Evolutionary conservation across 2,113 vertebrate species (phyloP), one percentile per base, ranked within the genome.

Genomic region (Tursiops truncatus): DNA sequence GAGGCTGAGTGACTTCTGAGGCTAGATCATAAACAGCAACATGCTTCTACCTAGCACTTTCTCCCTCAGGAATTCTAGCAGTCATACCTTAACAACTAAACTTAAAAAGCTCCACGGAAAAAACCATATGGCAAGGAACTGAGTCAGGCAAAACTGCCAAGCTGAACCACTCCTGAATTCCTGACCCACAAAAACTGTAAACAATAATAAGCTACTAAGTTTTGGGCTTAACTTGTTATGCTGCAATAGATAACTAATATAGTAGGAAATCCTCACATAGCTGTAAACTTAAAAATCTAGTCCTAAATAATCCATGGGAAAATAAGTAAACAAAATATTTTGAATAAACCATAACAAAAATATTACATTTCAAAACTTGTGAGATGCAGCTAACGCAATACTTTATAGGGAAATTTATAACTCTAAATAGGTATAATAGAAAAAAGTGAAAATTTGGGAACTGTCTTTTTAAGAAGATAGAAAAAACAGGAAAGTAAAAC

Each of bases 281-380:
- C 5, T 96, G 8, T 76, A 88, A 81, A 63, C 41, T 65, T 82
- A n/a, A 58, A 85, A 94, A 84, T 58, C 60, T 31, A 79, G 26
- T 53, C 47, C 41, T 68, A 90, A 83, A 84, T 88, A 89, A 82
- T 21, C 18, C 90, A 89, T 15, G 3, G 82, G 60, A 76, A 36
- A 92, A 79, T 81, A 89, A 67, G 47, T 90, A 84, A 74, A 89
- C 6, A 84, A 95, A 85, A 70, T 80, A 86, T 86, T 70, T 18
- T 67, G n/a, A 82, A 89, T 89, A 71, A 73, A 95, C 71, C 28
- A 17, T 76, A 83, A 90, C 73, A 91, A 71, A 94, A 85, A 85
- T 47, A 80, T 41, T 68, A 77, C 36, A 86, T 58, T 77, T 67
- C 44, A 94, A 92, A 70, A 94, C 50, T 62, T 91, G 63, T 11